These are phyloP conservation scores for Eptesicus fuscus DNA, from an alignment of 2,113 vertebrate species.

Conservation along the genomic window DNA sequence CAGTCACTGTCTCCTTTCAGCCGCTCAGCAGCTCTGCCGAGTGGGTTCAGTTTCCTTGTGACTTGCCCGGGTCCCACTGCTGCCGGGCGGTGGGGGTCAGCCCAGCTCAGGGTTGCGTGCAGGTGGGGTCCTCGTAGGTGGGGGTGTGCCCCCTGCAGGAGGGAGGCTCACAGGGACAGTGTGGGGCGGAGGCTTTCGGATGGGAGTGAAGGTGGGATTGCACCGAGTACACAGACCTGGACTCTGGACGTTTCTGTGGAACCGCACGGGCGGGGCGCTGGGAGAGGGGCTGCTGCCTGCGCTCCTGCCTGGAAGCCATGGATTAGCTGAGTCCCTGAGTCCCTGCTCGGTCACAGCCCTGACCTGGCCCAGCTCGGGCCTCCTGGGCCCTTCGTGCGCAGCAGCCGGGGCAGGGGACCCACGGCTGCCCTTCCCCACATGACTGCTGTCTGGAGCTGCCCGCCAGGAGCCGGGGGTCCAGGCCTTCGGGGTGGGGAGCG, in stretches of 20 bases:
- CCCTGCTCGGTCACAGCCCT: neutral
- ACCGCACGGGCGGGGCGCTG: fast-evolving
- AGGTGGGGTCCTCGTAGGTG: fast-evolving
- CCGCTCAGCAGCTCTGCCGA: neutral
- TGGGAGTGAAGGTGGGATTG: neutral
- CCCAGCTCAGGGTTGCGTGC: neutral
- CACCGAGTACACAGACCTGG: fast-evolving
- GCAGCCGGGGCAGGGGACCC: neutral
- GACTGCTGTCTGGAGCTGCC: neutral
- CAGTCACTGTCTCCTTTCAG: neutral
- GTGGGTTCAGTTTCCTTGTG: neutral
- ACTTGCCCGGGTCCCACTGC: neutral
- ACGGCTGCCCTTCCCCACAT: neutral
- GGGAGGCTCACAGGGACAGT: fast-evolving
- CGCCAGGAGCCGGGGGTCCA: neutral
- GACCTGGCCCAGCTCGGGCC: neutral
- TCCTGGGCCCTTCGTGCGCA: neutral
- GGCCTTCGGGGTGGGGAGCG: neutral
- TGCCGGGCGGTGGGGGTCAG: neutral
- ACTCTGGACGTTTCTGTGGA: neutral
- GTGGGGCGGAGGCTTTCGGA: neutral
- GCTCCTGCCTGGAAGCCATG: neutral
- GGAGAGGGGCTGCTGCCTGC: neutral
- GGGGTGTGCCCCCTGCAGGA: neutral
- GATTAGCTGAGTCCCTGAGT: neutral